These are phyloP conservation scores for Austrofundulus limnaeus DNA, from an alignment of 2,113 vertebrate genomes.

Conservation along the genomic window DNA sequence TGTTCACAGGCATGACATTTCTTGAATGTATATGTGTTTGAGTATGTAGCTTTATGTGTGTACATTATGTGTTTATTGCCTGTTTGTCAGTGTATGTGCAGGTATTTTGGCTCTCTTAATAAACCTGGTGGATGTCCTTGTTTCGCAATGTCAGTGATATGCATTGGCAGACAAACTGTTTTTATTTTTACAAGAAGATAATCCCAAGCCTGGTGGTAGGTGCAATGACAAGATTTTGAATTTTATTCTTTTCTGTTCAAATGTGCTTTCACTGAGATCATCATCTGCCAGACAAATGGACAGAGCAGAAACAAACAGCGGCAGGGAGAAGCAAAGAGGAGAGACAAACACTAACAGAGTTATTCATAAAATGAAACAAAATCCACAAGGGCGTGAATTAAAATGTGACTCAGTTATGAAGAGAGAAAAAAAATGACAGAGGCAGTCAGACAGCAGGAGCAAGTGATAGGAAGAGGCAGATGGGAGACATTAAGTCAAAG, in stretches of 20 bases:
- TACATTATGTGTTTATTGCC: background rate
- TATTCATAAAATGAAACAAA: conserved; percentile 47
- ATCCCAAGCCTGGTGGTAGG: conserved; percentile 45
- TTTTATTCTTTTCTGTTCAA: conserved; percentile 43
- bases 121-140: conserved; percentile 47
- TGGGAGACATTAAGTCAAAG: conserved; percentile 74
- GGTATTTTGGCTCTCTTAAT: conserved; percentile 16
- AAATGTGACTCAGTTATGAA: conserved; percentile 41
- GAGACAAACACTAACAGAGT: conserved; percentile 47
- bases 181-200: conserved; percentile 55
- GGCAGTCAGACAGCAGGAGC: conserved; percentile 62
- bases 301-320: conserved; percentile 5
- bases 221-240: conserved; percentile 56
- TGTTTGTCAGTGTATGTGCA: conserved; percentile 11
- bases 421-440: conserved; percentile 44
- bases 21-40: conserved; percentile 33
- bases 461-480: conserved; percentile 69
- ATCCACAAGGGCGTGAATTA: conserved; percentile 25
- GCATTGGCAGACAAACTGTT: conserved; percentile 34
- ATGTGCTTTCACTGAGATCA: conserved; percentile 50
- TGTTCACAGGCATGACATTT: conserved; percentile 66
- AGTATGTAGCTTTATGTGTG: conserved; percentile 3
- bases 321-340: conserved; percentile 11
- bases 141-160: conserved; percentile 47
- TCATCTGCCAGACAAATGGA: conserved; percentile 47